These are phyloP conservation scores for Euzophera pinguis DNA, from an alignment of 2,888 invertebrate species.

Conservation along the genomic window DNA sequence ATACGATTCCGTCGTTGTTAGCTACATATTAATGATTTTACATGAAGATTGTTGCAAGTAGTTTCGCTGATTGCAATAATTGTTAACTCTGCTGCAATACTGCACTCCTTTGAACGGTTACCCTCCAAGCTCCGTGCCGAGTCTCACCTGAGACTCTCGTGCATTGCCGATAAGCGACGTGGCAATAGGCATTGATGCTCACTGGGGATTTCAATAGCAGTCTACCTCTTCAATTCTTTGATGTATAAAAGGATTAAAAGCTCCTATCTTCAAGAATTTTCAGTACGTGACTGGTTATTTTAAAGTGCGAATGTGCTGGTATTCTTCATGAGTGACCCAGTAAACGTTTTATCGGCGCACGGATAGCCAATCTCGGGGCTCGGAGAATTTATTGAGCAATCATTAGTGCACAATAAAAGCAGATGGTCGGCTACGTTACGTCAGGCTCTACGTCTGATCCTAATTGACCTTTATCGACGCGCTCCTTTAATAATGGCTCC, in stretches of 20 bases:
- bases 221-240: constrained; percentile 65
- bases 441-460: constrained; percentile 37
- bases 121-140: constrained; percentile 30
- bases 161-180: constrained; percentile 71
- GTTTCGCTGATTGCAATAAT: constrained; percentile 33
- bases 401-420: constrained; percentile 35
- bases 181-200: constrained; percentile 76
- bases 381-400: constrained; percentile 35
- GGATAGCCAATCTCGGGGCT: constrained; percentile 27
- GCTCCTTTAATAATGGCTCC: constrained; percentile 58
- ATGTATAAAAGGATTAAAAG: constrained; percentile 65
- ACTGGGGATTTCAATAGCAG: constrained; percentile 70
- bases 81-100: constrained; percentile 47
- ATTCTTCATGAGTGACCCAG: constrained; percentile 27
- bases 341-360: constrained; percentile 29
- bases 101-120: constrained; percentile 56
- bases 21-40: not conserved
- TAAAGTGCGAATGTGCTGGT: constrained; percentile 20
- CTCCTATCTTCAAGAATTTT: constrained; percentile 52
- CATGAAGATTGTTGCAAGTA: not conserved
- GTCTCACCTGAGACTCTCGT: constrained; percentile 38
- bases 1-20: not conserved
- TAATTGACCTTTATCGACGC: constrained; percentile 64
- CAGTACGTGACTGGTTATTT: constrained; percentile 42
- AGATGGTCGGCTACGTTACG: constrained; percentile 33